Evolutionary conservation across 1,140 invertebrate species (phyloP), one percentile per base, ranked within the genome.

Genomic region (Drosophila asahinai): DNA sequence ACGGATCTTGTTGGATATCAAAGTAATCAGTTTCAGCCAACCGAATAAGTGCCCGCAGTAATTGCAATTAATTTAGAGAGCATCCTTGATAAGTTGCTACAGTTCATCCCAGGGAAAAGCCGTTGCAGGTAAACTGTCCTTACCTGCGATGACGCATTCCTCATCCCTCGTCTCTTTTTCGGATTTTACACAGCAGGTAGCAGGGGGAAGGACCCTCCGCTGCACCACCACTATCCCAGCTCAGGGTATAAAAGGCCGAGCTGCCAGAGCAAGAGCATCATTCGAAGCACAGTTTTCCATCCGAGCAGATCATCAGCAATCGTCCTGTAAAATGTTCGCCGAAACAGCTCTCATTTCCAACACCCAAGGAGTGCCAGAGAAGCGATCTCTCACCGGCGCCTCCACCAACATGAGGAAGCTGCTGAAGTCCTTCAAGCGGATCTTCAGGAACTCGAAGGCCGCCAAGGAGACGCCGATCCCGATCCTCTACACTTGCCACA

Each of bases 351-450:
- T 38, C 9, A 33, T 43, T 43, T 36, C 49, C 55, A 70, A 75
- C 45, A 36, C 30, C 40, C 38, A 52, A 49, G 65, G 12, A 42
- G 51, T 59, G 36, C 7, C 55, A 0, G 60, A 77, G 52, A 91
- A 91, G 48, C 49, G 58, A 43, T 83, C 73, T 17, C 52, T 67
- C 15, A 78, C 83, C n/a, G 83, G 79, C 25, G 73, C 82, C 33
- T 71, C 70, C 19, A 72, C 55, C 27, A 91, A 87, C 66, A 66
- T 91, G 43, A 86, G 70, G 52, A 91, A 83, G 57, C 71, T 91
- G 15, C 54, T 91, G 22, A 91, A 74, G 55, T 54, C 67, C 25
- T 57, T 87, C 49, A 83, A 75, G 52, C 59, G 73, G 14, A 76
- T 91, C 45, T 91, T 91, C 60, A 60, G 7, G 14, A 33, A 58